A percentile compares a stretch with the other conserved stretches of the same genome.
Conservation (phyloP, 2,888 invertebrate genomes). For the Rhaphigaster nebulosa region DNA sequence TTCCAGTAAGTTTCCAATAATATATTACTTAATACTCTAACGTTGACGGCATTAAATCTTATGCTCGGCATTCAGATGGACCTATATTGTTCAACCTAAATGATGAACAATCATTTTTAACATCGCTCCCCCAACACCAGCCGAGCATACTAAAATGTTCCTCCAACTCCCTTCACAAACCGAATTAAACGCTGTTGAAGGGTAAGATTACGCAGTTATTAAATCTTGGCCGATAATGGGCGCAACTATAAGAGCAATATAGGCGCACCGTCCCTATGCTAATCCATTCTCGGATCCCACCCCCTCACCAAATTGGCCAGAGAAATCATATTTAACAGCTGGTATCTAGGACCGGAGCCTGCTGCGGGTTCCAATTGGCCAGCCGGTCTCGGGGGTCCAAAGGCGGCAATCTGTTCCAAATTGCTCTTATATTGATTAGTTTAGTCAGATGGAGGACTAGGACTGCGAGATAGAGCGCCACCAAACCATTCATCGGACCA, state of each 20-base stretch:
- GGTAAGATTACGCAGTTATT: slow-evolving; percentile 34
- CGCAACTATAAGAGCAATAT: slow-evolving; percentile 15
- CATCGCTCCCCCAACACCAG: not conserved
- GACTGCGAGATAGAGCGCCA: not conserved
- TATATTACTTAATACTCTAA: too few species aligned
- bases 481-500: not conserved
- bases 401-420: slow-evolving; percentile 32
- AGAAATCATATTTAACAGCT: slow-evolving; percentile 44
- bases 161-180: not conserved
- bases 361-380: not conserved
- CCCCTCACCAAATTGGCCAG: not conserved
- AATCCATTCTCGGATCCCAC: not conserved
- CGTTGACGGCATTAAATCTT: too few species aligned
- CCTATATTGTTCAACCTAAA: not conserved
- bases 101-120: not conserved
- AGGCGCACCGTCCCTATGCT: not conserved
- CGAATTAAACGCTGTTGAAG: slow-evolving; percentile 37
- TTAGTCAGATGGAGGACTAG: not conserved
- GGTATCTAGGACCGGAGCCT: not conserved
- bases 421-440: slow-evolving; percentile 32
- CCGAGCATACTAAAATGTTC: slow-evolving; percentile 10
- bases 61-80: not conserved
- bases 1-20: too few species aligned
- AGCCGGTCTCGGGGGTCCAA: not conserved
- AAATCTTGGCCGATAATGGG: slow-evolving; percentile 3